Percentiles rank a stretch among this genome's conserved stretches.
Conservation (phyloP, 1,140 invertebrate genomes). For the Oreohelix idahoensis region DNA sequence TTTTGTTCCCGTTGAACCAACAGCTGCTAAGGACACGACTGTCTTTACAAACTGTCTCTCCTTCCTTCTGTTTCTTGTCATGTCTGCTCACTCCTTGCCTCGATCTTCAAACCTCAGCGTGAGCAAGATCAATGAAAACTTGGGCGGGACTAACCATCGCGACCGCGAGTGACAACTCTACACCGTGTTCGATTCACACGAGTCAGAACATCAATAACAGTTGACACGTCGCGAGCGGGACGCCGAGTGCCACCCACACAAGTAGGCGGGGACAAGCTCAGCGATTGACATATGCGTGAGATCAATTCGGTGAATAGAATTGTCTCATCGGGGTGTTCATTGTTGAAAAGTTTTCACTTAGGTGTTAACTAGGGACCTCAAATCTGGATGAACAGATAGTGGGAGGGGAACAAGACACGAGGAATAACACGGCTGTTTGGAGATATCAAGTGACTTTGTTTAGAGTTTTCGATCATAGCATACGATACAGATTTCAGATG, state of each 20-base stretch:
- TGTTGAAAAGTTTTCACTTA: neutral
- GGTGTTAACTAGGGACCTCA: neutral
- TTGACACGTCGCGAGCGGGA: neutral
- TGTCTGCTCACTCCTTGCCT: neutral
- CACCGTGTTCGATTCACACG: neutral
- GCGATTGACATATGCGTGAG: neutral
- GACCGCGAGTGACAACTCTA: neutral
- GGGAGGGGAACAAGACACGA: neutral
- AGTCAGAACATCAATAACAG: neutral
- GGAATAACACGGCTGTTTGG: neutral
- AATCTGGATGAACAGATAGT: neutral
- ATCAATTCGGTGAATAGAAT: neutral
- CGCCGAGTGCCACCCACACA: too few relatives aligned
- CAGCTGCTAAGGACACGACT: neutral
- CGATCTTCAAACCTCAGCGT: neutral
- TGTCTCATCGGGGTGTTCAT: neutral
- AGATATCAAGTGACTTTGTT: neutral
- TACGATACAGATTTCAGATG: too few relatives aligned
- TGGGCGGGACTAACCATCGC: neutral
- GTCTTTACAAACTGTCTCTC: neutral
- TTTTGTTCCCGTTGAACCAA: neutral
- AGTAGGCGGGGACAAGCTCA: neutral
- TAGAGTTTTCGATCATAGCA: neutral
- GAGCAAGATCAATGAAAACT: neutral
- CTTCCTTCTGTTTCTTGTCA: neutral